Conservation (phyloP, 2,888 invertebrate genomes). For the Caenorhabditis panamensis region DNA sequence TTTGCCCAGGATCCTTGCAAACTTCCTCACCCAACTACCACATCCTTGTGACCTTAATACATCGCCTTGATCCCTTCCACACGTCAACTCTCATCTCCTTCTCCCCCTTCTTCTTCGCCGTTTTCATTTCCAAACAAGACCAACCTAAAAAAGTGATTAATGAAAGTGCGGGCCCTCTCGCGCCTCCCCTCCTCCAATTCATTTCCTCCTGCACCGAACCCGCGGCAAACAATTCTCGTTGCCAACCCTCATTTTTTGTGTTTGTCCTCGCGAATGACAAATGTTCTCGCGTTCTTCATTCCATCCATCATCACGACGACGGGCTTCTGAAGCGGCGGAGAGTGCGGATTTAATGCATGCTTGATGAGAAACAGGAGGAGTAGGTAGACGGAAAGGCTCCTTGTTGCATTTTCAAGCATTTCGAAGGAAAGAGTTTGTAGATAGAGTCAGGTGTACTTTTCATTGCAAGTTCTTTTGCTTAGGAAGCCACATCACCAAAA, state of each 20-base stretch:
- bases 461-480: no score
- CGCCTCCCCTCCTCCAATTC: constrained; percentile 8
- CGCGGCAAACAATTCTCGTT: constrained; percentile 1
- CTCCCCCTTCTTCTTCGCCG: background rate
- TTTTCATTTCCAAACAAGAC: constrained; percentile 7
- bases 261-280: constrained; percentile 35
- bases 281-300: constrained; percentile 15
- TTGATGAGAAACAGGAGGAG: background rate
- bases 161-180: constrained; percentile 32
- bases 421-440: background rate
- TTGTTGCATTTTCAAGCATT: constrained; percentile 7
- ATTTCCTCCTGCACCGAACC: constrained; percentile 15
- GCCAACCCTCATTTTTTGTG: background rate
- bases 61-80: background rate
- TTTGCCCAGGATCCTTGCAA: no score
- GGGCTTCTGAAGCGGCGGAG: background rate
- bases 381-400: background rate
- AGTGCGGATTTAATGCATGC: background rate
- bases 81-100: background rate
- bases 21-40: no score
- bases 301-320: constrained; percentile 34
- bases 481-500: no score
- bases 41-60: background rate
- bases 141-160: constrained; percentile 48
- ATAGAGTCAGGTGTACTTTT: background rate